Conservation (phyloP, 2,888 invertebrate genomes). For the Caenorhabditis sulstoni region DNA sequence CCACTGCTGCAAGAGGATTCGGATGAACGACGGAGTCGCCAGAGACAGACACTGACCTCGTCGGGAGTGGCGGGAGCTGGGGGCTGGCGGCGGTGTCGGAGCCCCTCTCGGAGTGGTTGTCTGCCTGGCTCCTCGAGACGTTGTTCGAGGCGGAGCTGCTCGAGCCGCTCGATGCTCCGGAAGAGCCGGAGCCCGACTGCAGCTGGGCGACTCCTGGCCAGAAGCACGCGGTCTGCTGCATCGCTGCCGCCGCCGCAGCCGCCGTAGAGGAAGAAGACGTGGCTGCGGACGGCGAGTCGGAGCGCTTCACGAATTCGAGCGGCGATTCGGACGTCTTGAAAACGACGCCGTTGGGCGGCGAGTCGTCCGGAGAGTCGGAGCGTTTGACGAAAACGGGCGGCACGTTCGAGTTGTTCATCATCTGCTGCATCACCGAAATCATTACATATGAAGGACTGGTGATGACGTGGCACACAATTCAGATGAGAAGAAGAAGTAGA, state of each 20-base stretch:
- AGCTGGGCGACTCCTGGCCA: slow-evolving; percentile 34
- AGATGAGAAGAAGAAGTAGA: not conserved
- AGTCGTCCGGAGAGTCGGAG: slow-evolving; percentile 30
- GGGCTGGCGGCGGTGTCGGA: slow-evolving; percentile 51
- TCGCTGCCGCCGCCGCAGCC: slow-evolving; percentile 3
- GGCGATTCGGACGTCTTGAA: slow-evolving; percentile 10
- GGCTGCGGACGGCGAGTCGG: slow-evolving; percentile 31
- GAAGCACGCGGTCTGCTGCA: slow-evolving; percentile 4
- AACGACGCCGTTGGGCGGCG: not conserved
- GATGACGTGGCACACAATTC: not conserved
- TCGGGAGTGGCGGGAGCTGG: slow-evolving; percentile 37
- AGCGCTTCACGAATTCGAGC: slow-evolving; percentile 17
- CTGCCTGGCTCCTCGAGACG: slow-evolving; percentile 23
- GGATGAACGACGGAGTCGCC: too few relatives aligned
- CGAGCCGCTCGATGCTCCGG: slow-evolving; percentile 31
- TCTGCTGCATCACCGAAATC: slow-evolving; percentile 59
- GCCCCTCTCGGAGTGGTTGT: slow-evolving; percentile 45
- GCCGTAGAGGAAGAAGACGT: slow-evolving; percentile 18
- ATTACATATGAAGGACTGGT: slow-evolving; percentile 29
- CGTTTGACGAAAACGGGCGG: slow-evolving; percentile 33
- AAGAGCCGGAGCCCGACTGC: slow-evolving; percentile 34
- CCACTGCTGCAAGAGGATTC: slow-evolving; percentile 31
- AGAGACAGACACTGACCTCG: slow-evolving; percentile 20
- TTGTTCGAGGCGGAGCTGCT: slow-evolving; percentile 42
- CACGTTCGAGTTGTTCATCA: slow-evolving; percentile 53